Conservation (phyloP, 2,888 invertebrate genomes). For the Holacanthella duospinosa region DNA sequence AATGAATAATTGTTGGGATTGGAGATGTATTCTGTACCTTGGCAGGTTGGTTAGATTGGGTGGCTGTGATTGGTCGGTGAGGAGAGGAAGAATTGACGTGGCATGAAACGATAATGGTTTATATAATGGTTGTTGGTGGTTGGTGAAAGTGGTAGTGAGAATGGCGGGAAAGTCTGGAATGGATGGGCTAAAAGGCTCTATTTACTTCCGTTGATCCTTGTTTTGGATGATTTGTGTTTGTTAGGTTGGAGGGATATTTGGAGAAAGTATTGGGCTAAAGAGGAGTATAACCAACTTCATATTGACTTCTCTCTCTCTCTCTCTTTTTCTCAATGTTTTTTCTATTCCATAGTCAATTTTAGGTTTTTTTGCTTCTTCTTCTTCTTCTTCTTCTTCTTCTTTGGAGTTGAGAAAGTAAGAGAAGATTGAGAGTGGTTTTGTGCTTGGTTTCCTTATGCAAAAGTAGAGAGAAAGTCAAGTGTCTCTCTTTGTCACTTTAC, state of each 20-base stretch:
- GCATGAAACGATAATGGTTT: not conserved
- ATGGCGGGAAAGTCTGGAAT: constrained; percentile 1
- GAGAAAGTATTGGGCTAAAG: not conserved
- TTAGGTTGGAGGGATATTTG: not conserved
- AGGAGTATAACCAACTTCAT: no score
- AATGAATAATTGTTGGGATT: no score
- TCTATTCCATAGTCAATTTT: not conserved
- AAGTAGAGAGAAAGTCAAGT: not conserved
- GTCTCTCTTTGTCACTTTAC: not conserved
- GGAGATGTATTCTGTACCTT: no score
- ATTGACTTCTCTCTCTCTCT: no score
- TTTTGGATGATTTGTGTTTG: not conserved
- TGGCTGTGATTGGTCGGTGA: no score
- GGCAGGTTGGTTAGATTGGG: no score
- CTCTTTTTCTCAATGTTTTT: not conserved
- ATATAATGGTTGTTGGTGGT: not conserved
- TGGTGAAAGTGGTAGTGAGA: not conserved
- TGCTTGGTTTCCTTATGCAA: not conserved
- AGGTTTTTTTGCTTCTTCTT: not conserved
- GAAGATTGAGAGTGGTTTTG: not conserved
- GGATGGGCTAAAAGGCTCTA: not conserved
- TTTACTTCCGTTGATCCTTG: not conserved
- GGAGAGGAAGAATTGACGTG: not conserved
- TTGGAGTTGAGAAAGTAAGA: not conserved
- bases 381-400: not conserved